These are phyloP conservation scores for Flexamia atlantica DNA, from an alignment of 2,888 invertebrate genomes.

Conservation along the genomic window DNA sequence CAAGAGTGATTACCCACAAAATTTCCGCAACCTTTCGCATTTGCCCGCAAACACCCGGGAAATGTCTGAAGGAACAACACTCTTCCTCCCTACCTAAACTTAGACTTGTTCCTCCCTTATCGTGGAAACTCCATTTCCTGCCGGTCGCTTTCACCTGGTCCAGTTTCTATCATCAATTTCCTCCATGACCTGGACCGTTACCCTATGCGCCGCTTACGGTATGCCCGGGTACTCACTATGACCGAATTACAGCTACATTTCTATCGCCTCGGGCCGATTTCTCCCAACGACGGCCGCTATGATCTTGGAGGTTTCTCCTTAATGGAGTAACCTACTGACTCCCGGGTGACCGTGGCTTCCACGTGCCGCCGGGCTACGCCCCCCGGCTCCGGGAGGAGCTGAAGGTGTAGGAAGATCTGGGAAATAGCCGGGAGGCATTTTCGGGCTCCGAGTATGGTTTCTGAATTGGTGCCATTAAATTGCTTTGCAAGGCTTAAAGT, in stretches of 20 bases:
- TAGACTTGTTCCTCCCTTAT: not conserved
- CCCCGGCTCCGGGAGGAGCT: not conserved
- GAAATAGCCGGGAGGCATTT: not conserved
- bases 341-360: not conserved
- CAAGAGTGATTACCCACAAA: no score
- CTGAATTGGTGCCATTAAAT: no score
- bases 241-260: slow-evolving; percentile 50
- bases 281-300: slow-evolving; percentile 35
- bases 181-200: slow-evolving; percentile 18
- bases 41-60: no score
- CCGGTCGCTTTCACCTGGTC: not conserved
- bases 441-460: not conserved
- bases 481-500: no score
- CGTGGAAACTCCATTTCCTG: not conserved
- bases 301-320: slow-evolving; percentile 49
- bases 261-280: slow-evolving; percentile 28
- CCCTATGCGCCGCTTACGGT: slow-evolving; percentile 23
- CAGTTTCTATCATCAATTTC: not conserved
- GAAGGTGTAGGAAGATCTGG: not conserved
- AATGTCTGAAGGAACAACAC: no score
- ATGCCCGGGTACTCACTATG: slow-evolving; percentile 21
- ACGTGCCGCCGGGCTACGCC: not conserved
- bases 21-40: no score
- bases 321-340: slow-evolving; percentile 51
- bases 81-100: not conserved